These are phyloP conservation scores for Listrodromus nycthemerus DNA, from an alignment of 2,888 invertebrate species.

Conservation along the genomic window DNA sequence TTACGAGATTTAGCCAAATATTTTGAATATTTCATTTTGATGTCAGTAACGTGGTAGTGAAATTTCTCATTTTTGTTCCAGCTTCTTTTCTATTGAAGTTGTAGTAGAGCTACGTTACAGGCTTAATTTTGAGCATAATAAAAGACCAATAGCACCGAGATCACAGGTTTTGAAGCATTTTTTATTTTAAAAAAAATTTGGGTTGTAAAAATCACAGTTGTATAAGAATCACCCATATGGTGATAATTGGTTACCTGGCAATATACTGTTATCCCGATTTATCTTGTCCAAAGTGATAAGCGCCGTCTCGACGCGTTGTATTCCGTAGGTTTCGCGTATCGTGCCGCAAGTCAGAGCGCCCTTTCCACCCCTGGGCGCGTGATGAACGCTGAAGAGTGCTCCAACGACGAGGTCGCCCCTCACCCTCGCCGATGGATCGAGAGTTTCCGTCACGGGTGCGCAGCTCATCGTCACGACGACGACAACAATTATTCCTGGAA, in stretches of 20 bases:
- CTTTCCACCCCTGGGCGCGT: conserved; percentile 74
- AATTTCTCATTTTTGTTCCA: too few relatives aligned
- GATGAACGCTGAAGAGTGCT: conserved; percentile 78
- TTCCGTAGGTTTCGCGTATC: conserved; percentile 77
- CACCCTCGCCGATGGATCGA: conserved; percentile 74
- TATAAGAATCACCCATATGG: too few relatives aligned
- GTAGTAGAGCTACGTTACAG: too few relatives aligned
- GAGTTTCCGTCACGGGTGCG: conserved; percentile 49
- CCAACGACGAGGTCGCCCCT: conserved; percentile 77
- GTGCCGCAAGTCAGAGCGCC: conserved; percentile 76
- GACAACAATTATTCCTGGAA: conserved; percentile 40
- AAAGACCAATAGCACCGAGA: too few relatives aligned
- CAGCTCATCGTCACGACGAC: conserved; percentile 56
- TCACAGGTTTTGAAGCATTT: too few relatives aligned
- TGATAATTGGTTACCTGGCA: conserved; percentile 69
- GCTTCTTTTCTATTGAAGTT: too few relatives aligned
- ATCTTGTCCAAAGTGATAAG: conserved; percentile 86
- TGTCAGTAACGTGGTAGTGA: too few relatives aligned
- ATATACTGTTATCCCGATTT: conserved; percentile 84
- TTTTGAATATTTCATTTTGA: too few relatives aligned
- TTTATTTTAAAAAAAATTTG: too few relatives aligned
- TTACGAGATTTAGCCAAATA: too few relatives aligned
- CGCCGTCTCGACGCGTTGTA: conserved; percentile 78
- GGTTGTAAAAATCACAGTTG: too few relatives aligned
- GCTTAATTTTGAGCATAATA: too few relatives aligned